Conservation (phyloP, 2,113 vertebrate genomes). For the Panurus biarmicus region DNA sequence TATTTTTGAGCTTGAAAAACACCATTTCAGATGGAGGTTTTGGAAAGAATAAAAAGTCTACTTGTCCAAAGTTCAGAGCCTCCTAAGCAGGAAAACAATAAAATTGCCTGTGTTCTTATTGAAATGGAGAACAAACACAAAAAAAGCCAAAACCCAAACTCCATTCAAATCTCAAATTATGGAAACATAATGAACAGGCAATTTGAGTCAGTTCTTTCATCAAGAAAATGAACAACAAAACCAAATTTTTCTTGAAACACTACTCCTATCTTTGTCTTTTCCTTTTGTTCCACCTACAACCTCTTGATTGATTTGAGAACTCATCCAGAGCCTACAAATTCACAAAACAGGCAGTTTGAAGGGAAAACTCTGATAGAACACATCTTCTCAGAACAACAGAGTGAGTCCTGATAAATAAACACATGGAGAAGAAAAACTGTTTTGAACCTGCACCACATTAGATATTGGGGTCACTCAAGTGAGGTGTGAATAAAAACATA, state of each 20-base stretch:
- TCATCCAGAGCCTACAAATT: background rate
- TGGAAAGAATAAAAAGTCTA: background rate
- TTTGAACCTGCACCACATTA: background rate
- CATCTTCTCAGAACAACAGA: background rate
- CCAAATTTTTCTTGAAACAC: background rate
- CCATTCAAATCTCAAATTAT: background rate
- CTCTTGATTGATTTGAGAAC: background rate
- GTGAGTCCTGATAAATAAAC: background rate
- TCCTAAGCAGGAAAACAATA: background rate
- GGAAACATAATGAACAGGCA: background rate
- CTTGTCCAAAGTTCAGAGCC: background rate
- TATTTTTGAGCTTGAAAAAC: background rate
- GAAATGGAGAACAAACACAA: background rate
- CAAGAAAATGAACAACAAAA: background rate
- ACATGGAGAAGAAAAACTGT: background rate
- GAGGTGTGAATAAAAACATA: background rate
- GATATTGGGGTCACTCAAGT: background rate
- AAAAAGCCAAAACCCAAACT: background rate
- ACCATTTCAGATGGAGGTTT: background rate
- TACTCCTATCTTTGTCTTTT: background rate
- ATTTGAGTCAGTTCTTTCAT: background rate
- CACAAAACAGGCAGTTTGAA: background rate
- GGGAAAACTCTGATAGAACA: background rate
- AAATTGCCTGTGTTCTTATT: background rate
- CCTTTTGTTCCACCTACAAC: background rate